A percentile compares a stretch with the other conserved stretches of the same genome.
These are phyloP conservation scores for Cryptocephalus primarius DNA, from an alignment of 2,888 invertebrate species.

Conservation along the genomic window DNA sequence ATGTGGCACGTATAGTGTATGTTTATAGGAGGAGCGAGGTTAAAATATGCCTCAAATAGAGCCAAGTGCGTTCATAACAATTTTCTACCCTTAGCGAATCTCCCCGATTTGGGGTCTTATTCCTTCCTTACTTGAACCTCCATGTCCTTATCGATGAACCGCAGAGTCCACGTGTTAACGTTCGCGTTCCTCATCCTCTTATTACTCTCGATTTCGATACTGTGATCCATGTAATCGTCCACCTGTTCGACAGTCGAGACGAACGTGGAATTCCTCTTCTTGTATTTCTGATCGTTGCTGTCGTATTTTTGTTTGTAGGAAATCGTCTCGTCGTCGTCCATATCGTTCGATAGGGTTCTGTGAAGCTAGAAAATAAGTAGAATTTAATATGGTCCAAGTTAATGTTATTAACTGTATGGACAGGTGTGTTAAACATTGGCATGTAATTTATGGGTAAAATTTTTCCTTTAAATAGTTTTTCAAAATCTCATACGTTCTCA, in stretches of 20 bases:
- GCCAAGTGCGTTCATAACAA: no score
- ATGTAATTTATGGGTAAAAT: no score
- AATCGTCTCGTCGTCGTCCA: slow-evolving; percentile 31
- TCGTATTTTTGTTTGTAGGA: slow-evolving; percentile 39
- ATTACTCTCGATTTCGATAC: slow-evolving; percentile 82
- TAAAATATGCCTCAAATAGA: no score
- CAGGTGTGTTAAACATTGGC: no score
- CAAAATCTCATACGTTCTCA: slow-evolving; percentile 56
- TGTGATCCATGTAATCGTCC: slow-evolving; percentile 72
- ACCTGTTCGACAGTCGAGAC: slow-evolving; percentile 43
- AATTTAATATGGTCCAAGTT: no score
- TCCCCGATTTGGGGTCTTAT: no score
- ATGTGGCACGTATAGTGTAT: no score
- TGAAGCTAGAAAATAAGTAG: slow-evolving; percentile 24
- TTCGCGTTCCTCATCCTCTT: slow-evolving; percentile 79
- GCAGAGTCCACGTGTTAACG: slow-evolving; percentile 76
- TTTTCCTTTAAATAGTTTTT: no score
- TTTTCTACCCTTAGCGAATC: no score
- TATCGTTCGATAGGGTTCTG: slow-evolving; percentile 29
- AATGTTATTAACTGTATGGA: no score
- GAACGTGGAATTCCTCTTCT: slow-evolving; percentile 25
- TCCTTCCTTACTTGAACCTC: slow-evolving; percentile 56
- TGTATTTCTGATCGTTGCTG: slow-evolving; percentile 22
- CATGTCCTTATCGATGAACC: slow-evolving; percentile 70
- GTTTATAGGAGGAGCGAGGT: no score